phyloP scores from a whole-genome alignment of 1,140 invertebrate genomes.

The Neodiprion fabricii region DNA sequence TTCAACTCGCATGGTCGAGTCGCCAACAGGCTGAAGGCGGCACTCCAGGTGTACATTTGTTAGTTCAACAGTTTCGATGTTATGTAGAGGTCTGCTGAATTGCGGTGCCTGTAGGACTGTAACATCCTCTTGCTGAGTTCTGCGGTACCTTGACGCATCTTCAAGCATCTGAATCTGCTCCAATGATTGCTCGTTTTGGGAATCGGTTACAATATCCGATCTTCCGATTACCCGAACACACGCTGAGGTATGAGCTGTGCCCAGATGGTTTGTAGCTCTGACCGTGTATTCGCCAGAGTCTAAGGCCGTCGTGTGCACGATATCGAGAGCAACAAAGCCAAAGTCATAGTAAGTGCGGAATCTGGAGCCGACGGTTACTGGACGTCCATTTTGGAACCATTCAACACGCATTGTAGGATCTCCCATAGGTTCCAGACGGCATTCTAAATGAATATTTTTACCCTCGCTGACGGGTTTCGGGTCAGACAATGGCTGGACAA shows the following conservation, averaged over 20 bases:
- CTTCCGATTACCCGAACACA: conserved; percentile 84
- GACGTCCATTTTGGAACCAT: conserved; percentile 92
- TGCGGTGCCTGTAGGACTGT: conserved; percentile 82
- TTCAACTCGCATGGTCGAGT: conserved; percentile 94
- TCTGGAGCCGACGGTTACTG: conserved; percentile 86
- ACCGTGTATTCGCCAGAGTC: conserved; percentile 96
- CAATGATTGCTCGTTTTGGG: conserved; percentile 92
- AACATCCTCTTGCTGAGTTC: conserved; percentile 77
- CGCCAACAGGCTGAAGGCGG: conserved; percentile 91
- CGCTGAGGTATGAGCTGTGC: conserved; percentile 89
- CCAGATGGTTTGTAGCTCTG: conserved; percentile 90
- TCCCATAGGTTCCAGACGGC: conserved; percentile 89
- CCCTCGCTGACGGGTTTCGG: conserved; percentile 86
- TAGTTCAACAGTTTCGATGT: conserved; percentile 90
- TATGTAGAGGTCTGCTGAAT: conserved; percentile 87
- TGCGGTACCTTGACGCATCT: conserved; percentile 77
- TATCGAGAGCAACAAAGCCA: conserved; percentile 90
- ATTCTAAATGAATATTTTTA: conserved; percentile 90
- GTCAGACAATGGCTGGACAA: conserved; percentile 83
- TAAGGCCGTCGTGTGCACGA: conserved; percentile 82
- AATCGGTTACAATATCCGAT: conserved; percentile 90
- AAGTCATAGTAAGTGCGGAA: conserved; percentile 96
- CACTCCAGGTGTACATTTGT: conserved; percentile 94
- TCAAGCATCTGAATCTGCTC: conserved; percentile 96
- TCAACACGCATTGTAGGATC: conserved; percentile 96